Conservation (phyloP, 2,797 vertebrate genomes). For the Manis pentadactyla region DNA sequence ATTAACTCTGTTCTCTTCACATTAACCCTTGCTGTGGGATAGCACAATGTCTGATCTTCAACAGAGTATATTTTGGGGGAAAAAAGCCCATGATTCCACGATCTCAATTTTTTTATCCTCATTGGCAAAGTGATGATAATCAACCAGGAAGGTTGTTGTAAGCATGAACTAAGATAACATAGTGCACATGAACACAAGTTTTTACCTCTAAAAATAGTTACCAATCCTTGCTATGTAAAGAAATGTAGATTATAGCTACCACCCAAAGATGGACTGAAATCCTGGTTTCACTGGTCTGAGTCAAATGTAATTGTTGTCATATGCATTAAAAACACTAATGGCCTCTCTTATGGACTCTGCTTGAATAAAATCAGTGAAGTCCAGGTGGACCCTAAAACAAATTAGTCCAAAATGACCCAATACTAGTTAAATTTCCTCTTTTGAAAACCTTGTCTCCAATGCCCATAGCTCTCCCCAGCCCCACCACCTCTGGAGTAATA, state of each 20-base stretch:
- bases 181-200: not conserved
- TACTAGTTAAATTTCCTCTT: not conserved
- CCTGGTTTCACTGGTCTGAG: not conserved
- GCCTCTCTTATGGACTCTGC: not conserved
- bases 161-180: not conserved
- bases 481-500: not conserved
- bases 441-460: not conserved
- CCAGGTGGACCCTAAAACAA: slow-evolving; percentile 1
- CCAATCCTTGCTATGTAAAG: not conserved
- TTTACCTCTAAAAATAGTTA: not conserved
- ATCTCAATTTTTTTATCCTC: not conserved
- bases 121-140: not conserved
- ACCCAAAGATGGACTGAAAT: not conserved
- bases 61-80: not conserved
- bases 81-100: not conserved
- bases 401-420: not conserved
- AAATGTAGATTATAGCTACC: not conserved
- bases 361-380: slow-evolving; percentile 51
- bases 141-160: not conserved
- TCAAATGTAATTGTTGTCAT: slow-evolving; percentile 15
- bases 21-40: not conserved
- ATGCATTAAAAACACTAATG: slow-evolving; percentile 29
- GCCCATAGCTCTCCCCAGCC: not conserved
- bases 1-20: not conserved
- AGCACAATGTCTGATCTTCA: not conserved